Percentiles rank a stretch among this genome's conserved stretches.
phyloP scores from a whole-genome alignment of 2,797 vertebrate genomes.

The Xiphorhynchus erythropygius region DNA sequence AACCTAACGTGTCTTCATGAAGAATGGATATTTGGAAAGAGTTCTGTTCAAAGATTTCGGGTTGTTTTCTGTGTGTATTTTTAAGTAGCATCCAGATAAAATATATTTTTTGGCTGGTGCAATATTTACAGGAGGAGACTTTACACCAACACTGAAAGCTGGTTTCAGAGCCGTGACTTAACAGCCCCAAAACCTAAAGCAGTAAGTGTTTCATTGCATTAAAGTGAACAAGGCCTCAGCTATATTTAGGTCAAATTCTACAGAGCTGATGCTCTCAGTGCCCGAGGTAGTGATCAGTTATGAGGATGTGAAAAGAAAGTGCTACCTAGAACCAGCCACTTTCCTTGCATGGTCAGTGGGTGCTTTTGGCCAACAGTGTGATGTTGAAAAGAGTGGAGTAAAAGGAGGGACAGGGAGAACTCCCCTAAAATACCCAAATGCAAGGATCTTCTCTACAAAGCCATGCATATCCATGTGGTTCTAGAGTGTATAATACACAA shows the following conservation, averaged over 20 bases:
- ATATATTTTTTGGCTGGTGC: slow-evolving; percentile 53
- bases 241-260: background rate
- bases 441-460: background rate
- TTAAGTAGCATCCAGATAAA: slow-evolving; percentile 57
- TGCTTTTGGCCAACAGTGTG: background rate
- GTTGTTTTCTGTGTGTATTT: slow-evolving; percentile 41
- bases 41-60: background rate
- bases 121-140: slow-evolving; percentile 31
- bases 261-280: background rate
- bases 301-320: background rate
- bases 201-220: background rate
- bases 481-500: background rate
- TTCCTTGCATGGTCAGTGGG: background rate
- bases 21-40: slow-evolving; percentile 54
- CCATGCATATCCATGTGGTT: accelerated
- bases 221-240: background rate
- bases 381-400: background rate
- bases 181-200: background rate
- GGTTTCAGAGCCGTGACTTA: background rate
- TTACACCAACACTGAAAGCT: background rate
- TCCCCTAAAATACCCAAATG: background rate
- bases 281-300: background rate
- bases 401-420: background rate
- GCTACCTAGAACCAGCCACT: background rate
- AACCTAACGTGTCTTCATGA: slow-evolving; percentile 55